phyloP scores from a whole-genome alignment of 2,113 vertebrate species.

The Rhynchomys soricoides region DNA sequence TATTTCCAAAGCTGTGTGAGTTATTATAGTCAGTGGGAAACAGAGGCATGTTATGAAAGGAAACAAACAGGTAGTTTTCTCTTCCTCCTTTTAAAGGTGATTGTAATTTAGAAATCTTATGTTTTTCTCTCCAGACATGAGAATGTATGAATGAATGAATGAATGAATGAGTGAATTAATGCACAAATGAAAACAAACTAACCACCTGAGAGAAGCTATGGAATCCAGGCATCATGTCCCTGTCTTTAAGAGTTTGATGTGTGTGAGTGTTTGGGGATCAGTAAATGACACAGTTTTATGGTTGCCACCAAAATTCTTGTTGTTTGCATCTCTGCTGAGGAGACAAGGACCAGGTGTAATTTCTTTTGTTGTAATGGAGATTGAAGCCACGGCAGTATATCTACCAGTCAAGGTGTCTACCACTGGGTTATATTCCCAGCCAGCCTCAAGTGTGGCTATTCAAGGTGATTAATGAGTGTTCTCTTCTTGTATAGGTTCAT shows the following conservation, averaged over 20 bases:
- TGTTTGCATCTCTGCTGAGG: neutral
- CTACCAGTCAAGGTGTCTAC: neutral
- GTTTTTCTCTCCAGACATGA: neutral
- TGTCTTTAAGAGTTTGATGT: neutral
- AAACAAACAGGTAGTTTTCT: neutral
- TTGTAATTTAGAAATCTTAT: neutral
- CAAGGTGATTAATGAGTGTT: neutral
- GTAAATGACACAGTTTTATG: neutral
- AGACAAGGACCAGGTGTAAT: neutral
- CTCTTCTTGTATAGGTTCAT: neutral
- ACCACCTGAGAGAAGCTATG: neutral
- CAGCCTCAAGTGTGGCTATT: neutral
- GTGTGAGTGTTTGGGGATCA: neutral
- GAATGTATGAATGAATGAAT: neutral
- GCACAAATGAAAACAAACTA: neutral
- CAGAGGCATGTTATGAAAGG: neutral
- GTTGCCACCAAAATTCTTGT: neutral
- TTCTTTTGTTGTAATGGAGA: neutral
- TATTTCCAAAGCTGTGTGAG: neutral
- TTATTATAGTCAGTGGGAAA: neutral
- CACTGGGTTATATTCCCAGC: neutral
- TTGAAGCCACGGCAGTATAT: neutral
- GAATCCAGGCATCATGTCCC: neutral
- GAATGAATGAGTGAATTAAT: neutral
- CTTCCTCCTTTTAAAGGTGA: neutral